Evolutionary conservation across 2,113 vertebrate genomes (phyloP), one percentile per base, ranked within the genome.

Genomic region (Lepisosteus osseus): DNA sequence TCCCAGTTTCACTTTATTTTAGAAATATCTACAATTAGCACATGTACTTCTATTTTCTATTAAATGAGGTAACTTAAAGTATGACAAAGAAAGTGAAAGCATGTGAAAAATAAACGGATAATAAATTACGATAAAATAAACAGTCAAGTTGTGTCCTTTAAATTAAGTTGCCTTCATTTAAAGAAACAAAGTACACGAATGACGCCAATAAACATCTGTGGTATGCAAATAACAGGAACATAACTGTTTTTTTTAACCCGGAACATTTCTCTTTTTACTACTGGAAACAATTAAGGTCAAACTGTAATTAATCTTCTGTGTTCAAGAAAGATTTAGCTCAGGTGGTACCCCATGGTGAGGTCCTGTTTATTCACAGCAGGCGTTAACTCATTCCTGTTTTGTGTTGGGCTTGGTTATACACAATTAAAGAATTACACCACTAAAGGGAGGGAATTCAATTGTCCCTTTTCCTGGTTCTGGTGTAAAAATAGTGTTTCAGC

Each of bases 301-400:
- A 69, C 17, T 13, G 17, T 14, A 41, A 68, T 68, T 68, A 6
- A 7, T 54, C 57, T 59, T 15, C 11, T n/a, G 57, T 75, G 65
- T 81, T 79, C 71, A 47, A 67, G 73, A 62, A 65, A 4, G 56
- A 6, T 47, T 69, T 7, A 14, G 59, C 14, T 59, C 73, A 65
- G 11, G n/a, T 71, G 47, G 13, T 44, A 17, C 69, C 72, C 54
- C 69, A 3, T 6, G 11, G 51, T 59, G 74, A 4, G 75, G 65
- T 68, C 68, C 62, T 44, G 47, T 65, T 73, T 45, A 29, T n/a
- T 11, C 65, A 68, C 63, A 44, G 69, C 3, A n/a, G 74, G 74
- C 62, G 68, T 78, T 70, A 45, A 44, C 45, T 65, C 69, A 67
- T 41, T 79, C 69, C 67, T 72, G 73, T 71, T 67, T 15, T 51